Conservation (phyloP, 2,888 invertebrate species). For the Leptinotarsa rubiginosa region DNA sequence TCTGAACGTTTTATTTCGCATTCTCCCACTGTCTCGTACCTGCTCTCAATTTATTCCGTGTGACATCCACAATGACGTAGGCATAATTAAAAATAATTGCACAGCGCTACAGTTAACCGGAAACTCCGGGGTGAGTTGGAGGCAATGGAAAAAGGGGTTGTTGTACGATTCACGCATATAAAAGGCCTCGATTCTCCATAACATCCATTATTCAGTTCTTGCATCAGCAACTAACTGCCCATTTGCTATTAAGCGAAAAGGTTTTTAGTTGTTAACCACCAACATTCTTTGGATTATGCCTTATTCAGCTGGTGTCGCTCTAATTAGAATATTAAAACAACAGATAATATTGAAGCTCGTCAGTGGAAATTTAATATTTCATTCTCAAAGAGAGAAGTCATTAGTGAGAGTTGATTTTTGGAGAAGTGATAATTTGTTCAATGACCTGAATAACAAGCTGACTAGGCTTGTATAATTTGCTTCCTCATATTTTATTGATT, state of each 20-base stretch:
- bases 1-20: conserved; percentile 26
- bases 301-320: background rate
- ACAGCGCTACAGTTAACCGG: conserved; percentile 23
- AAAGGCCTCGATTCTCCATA: conserved; percentile 27
- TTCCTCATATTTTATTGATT: too few relatives aligned
- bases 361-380: background rate
- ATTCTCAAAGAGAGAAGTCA: too few relatives aligned
- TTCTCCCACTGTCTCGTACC: conserved; percentile 28
- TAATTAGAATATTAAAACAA: background rate
- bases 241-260: conserved; percentile 17
- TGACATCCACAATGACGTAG: conserved; percentile 36
- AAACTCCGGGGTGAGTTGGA: conserved; percentile 29
- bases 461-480: too few relatives aligned
- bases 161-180: conserved; percentile 31
- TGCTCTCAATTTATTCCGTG: conserved; percentile 31
- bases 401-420: background rate
- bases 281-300: background rate
- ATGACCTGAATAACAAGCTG: too few relatives aligned
- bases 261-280: conserved; percentile 6
- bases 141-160: conserved; percentile 31
- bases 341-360: background rate
- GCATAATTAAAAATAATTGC: conserved; percentile 41
- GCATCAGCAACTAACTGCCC: conserved; percentile 25
- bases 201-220: conserved; percentile 30
- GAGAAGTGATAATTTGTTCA: too few relatives aligned